Conservation (phyloP, 2,113 vertebrate species). For the Notothenia coriiceps region DNA sequence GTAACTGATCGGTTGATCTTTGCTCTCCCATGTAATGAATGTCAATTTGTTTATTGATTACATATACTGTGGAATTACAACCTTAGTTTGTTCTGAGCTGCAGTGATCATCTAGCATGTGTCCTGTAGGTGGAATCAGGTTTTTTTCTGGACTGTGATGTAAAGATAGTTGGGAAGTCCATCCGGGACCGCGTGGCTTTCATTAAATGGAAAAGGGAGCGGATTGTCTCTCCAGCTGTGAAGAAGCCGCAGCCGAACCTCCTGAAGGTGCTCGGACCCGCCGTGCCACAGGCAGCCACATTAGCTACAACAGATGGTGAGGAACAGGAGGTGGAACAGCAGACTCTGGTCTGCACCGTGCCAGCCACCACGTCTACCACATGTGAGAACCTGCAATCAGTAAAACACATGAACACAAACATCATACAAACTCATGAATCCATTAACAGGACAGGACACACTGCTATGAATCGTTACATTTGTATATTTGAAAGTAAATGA, state of each 20-base stretch:
- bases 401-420: neutral
- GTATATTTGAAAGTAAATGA: neutral
- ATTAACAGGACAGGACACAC: neutral
- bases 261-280: conserved; percentile 87
- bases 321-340: conserved; percentile 88
- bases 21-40: neutral
- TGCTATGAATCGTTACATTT: conserved; percentile 10
- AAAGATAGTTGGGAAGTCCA: conserved; percentile 96
- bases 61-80: neutral
- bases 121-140: conserved; percentile 93
- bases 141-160: conserved; percentile 96
- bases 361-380: conserved; percentile 84
- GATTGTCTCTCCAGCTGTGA: conserved; percentile 78
- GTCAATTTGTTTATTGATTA: conserved; percentile 4
- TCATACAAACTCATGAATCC: neutral
- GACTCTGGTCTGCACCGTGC: conserved; percentile 84
- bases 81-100: conserved; percentile 1
- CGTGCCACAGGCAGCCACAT: conserved; percentile 76
- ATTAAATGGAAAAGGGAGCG: conserved; percentile 94
- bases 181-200: conserved; percentile 93
- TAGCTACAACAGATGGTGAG: conserved; percentile 82
- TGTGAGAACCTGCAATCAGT: conserved; percentile 85
- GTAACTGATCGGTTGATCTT: conserved; percentile 24
- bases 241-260: conserved; percentile 80
- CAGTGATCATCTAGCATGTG: conserved; percentile 6